Evolutionary conservation across 2,888 invertebrate species (phyloP), one percentile per base, ranked within the genome.

Genomic region (Argyresthia goedartella): DNA sequence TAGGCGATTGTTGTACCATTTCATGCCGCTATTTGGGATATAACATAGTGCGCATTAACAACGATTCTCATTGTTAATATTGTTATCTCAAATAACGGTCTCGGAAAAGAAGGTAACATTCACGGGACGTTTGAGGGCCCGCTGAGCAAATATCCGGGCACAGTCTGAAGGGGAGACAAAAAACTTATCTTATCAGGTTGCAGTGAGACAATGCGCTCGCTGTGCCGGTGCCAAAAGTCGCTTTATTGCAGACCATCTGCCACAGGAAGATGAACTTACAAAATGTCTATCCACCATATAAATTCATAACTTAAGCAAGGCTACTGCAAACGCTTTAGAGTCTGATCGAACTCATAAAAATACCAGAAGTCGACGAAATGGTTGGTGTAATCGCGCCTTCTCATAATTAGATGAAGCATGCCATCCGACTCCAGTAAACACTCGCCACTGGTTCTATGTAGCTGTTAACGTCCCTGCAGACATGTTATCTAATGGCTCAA

Each of bases 111-210:
- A 10, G 49, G 16, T n/a, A 49, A 14, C 13, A 15, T 49, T 49
- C 4, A 54, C 59, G 47, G 34, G 50, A 55, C 25, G 57, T 52
- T 59, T 64, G 59, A 59, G 44, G 36, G 49, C 35, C 14, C 16
- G 9, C 25, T 49, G 34, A 45, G 35, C 39, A 16, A 25, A 41
- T 15, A 41, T 60, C 57, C 1, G 8, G 39, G 39, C 8, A n/a
- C 39, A 3, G 59, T 54, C 55, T 46, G 25, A 8, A 25, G 25
- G 54, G 60, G 58, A 56, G 56, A 51, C 39, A 47, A 55, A 60
- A 60, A 67, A 68, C 67, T 73, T 73, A 74, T 74, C 69, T 77
- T 76, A 77, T 78, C 78, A 65, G 59, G 55, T 58, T 57, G 65
- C 53, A 54, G 54, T 46, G 64, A 70, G 68, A 70, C 69, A 70